Conservation (phyloP, 1,140 invertebrate species). For the Tetramorium alpestre region DNA sequence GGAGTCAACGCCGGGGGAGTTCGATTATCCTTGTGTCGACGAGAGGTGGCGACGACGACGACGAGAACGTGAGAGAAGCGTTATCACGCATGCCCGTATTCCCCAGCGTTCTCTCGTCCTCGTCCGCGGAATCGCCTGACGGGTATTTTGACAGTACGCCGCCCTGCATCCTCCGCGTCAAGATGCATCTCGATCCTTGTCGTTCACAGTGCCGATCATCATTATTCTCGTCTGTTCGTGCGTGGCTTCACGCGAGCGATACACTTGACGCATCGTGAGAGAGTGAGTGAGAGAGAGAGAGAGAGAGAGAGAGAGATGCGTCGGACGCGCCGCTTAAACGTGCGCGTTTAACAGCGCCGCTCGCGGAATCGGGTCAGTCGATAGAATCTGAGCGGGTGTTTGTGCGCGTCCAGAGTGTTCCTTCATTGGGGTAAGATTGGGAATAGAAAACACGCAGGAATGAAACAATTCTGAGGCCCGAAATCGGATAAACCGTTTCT, state of each 20-base stretch:
- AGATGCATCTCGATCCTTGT: conserved; percentile 25
- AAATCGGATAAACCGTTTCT: background rate
- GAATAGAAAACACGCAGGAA: background rate
- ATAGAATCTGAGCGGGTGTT: conserved; percentile 64
- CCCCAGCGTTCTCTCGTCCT: conserved; percentile 23
- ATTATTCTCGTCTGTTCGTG: background rate
- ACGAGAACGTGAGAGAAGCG: conserved; percentile 14
- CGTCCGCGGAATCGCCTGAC: conserved; percentile 49
- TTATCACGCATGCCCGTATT: conserved; percentile 79
- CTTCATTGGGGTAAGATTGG: background rate
- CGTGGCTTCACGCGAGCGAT: background rate
- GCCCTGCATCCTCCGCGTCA: conserved; percentile 74
- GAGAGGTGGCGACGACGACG: conserved; percentile 13
- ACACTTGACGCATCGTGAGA: background rate
- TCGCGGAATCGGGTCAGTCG: conserved; percentile 78
- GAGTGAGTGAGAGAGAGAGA: no score
- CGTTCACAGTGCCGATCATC: background rate
- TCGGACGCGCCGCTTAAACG: conserved; percentile 15
- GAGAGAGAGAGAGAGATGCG: background rate
- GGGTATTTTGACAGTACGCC: conserved; percentile 81
- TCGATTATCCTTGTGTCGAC: conserved; percentile 63
- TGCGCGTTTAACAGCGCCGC: conserved; percentile 52
- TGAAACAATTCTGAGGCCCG: background rate
- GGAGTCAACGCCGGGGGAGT: conserved; percentile 41
- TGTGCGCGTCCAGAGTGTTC: conserved; percentile 39